Percentiles rank a stretch among this genome's conserved stretches.
These are phyloP conservation scores for Malacosoma neustria DNA, from an alignment of 2,888 invertebrate genomes.

Conservation along the genomic window DNA sequence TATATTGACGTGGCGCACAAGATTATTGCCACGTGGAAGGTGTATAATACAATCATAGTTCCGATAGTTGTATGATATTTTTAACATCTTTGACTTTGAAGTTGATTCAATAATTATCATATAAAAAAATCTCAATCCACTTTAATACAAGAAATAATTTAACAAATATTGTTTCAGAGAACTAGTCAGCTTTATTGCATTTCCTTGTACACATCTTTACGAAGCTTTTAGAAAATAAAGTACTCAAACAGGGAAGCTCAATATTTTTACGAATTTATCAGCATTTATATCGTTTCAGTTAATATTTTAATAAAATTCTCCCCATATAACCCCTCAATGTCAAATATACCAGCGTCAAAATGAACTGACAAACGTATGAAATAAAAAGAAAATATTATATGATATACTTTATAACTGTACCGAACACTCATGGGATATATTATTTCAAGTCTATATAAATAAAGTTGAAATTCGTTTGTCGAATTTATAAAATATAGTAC, in stretches of 20 bases:
- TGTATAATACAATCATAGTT: too few species aligned
- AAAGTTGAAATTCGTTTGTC: background rate
- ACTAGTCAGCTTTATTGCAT: too few species aligned
- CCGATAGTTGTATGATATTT: too few species aligned
- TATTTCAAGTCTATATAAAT: background rate
- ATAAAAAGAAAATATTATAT: slow-evolving; percentile 19
- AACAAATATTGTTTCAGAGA: too few species aligned
- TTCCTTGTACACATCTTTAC: background rate
- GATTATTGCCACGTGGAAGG: too few species aligned
- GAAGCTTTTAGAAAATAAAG: background rate
- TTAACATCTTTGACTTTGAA: too few species aligned
- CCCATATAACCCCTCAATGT: slow-evolving; percentile 1
- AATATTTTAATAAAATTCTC: background rate
- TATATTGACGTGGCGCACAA: too few species aligned
- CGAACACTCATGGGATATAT: background rate
- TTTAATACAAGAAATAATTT: too few species aligned
- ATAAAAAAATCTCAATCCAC: too few species aligned
- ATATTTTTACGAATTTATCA: background rate
- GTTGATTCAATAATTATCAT: too few species aligned
- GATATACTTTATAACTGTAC: slow-evolving; percentile 7
- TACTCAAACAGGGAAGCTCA: background rate
- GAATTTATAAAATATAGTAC: background rate
- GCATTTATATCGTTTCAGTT: background rate
- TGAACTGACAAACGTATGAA: slow-evolving; percentile 14
- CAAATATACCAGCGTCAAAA: slow-evolving; percentile 3